Evolutionary conservation across 1,140 invertebrate species (phyloP), one percentile per base, ranked within the genome.

Genomic region (Bombus waltoni): DNA sequence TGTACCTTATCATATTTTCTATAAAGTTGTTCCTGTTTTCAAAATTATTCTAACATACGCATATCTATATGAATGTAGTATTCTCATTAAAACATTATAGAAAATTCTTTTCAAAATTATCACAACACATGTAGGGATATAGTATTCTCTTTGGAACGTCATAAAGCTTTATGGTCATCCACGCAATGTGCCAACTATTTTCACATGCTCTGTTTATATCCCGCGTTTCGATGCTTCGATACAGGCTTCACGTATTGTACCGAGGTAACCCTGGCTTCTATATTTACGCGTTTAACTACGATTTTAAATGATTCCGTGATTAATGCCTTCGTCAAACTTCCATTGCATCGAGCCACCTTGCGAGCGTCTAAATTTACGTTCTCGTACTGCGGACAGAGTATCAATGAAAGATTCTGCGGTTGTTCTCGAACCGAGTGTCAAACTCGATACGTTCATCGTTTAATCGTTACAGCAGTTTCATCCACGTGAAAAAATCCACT

Each of bases 291-390:
- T 75, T 53, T 13, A 10, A 35, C 28, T 32, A 28, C 71, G 18
- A 73, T 73, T 73, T 44, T 44, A n/a, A 32, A 73, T n/a, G 71
- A 73, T 47, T 73, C 71, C 10, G 22, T 53, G 73, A 75, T 75
- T 75, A 75, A 75, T 53, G 73, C 18, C 25, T 53, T 35, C 73
- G 44, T 75, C 44, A 28, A 53, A 18, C 42, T 73, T 73, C 35
- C 71, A 44, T 42, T 13, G 40, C 38, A 42, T 6, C 25, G 28
- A 44, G 42, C 47, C 47, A 40, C 11, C 28, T 8, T 15, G 40
- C 9, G 3, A 32, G n/a, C 28, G 15, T 73, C 71, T 73, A 73
- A 73, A 73, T 73, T 44, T 73, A 73, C 42, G n/a, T 28, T 75
- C 9, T 62, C 59, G 28, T n/a, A 28, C 8, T 4, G 44, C 9